phyloP scores from a whole-genome alignment of 2,113 vertebrate species.

The Athene noctua region DNA sequence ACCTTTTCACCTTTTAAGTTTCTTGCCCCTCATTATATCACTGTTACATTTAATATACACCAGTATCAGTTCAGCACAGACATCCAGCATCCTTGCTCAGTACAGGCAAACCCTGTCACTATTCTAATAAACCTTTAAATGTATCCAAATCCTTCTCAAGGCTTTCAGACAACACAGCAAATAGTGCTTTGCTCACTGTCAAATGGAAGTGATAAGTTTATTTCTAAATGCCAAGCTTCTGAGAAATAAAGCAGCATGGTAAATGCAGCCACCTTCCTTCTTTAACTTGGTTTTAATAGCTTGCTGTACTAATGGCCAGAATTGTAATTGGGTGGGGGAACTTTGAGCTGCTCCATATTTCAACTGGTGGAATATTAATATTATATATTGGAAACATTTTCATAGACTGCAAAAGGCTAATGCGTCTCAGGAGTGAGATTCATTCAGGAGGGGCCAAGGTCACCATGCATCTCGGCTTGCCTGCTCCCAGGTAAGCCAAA shows the following conservation, averaged over 20 bases:
- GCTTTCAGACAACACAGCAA: background rate
- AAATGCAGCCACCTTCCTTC: background rate
- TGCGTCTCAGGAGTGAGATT: background rate
- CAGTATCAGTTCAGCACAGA: background rate
- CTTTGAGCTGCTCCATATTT: background rate
- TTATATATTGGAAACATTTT: background rate
- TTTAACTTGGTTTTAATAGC: background rate
- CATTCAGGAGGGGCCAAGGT: background rate
- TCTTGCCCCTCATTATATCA: background rate
- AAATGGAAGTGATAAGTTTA: background rate
- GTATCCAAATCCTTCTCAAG: background rate
- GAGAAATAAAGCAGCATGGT: background rate
- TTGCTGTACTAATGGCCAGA: background rate
- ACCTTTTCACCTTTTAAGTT: background rate
- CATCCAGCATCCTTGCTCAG: background rate
- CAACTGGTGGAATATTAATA: background rate
- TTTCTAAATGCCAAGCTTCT: background rate
- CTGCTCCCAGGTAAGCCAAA: background rate
- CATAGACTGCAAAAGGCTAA: background rate
- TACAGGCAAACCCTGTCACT: background rate
- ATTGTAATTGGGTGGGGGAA: background rate
- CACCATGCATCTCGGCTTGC: rapidly evolving
- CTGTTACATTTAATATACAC: background rate
- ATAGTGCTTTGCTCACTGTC: background rate
- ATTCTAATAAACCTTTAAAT: background rate